These are phyloP conservation scores for Amblyjoppa fuscipennis DNA, from an alignment of 2,888 invertebrate genomes.

Conservation along the genomic window DNA sequence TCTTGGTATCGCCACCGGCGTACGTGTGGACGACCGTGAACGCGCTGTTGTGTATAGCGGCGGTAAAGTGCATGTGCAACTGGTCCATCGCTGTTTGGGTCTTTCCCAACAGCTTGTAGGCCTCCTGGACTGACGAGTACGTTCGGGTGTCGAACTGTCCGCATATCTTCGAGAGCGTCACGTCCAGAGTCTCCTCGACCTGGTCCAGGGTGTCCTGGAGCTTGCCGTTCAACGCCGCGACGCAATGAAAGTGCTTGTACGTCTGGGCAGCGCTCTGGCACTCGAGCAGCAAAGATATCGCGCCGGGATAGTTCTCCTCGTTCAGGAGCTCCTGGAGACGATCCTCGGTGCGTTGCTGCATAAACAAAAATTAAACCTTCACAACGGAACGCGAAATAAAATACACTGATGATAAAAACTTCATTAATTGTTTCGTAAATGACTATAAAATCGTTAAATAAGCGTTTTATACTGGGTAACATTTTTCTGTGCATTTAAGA, in stretches of 20 bases:
- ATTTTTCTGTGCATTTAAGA: no score
- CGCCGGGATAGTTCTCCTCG: conserved; percentile 95
- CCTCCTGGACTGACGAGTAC: conserved; percentile 94
- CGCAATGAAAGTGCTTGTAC: conserved; percentile 96
- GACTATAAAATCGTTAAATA: conserved; percentile 6
- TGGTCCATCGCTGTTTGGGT: conserved; percentile 97
- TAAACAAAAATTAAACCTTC: conserved; percentile 23
- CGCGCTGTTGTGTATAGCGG: conserved; percentile 94
- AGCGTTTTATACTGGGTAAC: no score
- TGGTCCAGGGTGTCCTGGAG: conserved; percentile 96
- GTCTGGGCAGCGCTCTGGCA: conserved; percentile 94
- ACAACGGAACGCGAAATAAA: not conserved
- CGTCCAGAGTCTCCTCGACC: conserved; percentile 96
- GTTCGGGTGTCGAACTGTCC: conserved; percentile 88
- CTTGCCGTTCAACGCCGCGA: conserved; percentile 94
- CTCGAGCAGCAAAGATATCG: conserved; percentile 95
- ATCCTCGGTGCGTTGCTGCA: conserved; percentile 92
- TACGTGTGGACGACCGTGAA: conserved; percentile 88
- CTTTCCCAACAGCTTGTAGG: conserved; percentile 95
- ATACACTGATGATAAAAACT: no score
- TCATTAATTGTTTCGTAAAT: not conserved
- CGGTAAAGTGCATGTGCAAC: conserved; percentile 97
- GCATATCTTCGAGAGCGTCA: conserved; percentile 92
- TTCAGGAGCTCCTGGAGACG: conserved; percentile 93
- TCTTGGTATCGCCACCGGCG: conserved; percentile 87